Percentiles rank a stretch among this genome's conserved stretches.
Conservation (phyloP, 1,140 invertebrate species). For the Delia radicum region DNA sequence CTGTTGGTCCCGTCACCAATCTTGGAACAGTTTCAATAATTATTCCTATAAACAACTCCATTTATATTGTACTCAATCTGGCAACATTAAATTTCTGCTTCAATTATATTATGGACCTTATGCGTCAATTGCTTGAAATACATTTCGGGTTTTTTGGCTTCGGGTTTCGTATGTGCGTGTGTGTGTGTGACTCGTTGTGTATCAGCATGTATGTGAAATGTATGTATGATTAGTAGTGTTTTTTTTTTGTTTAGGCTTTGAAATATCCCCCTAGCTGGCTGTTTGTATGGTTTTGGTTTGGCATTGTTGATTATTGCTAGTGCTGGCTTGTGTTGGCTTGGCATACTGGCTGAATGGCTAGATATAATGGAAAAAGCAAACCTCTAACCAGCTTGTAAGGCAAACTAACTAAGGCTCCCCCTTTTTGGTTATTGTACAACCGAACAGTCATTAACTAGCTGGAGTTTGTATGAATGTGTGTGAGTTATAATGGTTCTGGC, state of each 20-base stretch:
- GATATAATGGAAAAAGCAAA: background rate
- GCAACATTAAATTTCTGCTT: background rate
- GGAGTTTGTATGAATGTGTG: background rate
- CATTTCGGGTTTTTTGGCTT: background rate
- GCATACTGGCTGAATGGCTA: constrained; percentile 17
- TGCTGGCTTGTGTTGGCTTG: constrained; percentile 20
- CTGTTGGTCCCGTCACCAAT: too few relatives aligned
- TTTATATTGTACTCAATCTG: too few relatives aligned
- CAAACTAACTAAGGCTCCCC: background rate
- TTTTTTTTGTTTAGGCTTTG: background rate
- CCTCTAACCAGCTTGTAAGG: background rate
- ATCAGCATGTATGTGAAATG: background rate
- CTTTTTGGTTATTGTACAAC: background rate
- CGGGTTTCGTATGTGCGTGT: background rate
- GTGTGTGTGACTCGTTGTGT: background rate
- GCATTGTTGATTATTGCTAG: constrained; percentile 26
- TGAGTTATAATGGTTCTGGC: too few relatives aligned
- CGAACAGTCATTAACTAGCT: background rate
- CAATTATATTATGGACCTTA: background rate
- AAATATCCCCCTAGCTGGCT: background rate
- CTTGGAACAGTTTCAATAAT: too few relatives aligned
- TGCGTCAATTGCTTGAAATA: constrained; percentile 1
- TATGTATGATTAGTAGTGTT: background rate
- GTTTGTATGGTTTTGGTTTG: background rate
- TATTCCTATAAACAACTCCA: too few relatives aligned